Conservation (phyloP, 2,888 invertebrate species). For the Dasysyrphus albostriatus region DNA sequence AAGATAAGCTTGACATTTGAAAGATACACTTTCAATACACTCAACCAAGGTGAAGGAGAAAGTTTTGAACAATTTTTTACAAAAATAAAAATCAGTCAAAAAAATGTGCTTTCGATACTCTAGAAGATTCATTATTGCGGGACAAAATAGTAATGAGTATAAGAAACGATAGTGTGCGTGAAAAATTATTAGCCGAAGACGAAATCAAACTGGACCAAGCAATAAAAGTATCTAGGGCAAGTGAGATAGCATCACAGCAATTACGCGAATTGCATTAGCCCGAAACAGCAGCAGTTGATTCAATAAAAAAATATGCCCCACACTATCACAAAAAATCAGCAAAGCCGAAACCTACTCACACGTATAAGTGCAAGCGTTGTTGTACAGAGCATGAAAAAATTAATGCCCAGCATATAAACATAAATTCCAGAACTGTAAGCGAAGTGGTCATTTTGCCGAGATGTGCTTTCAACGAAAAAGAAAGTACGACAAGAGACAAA, state of each 20-base stretch:
- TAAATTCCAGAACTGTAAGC: constrained; percentile 9
- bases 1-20: constrained; percentile 39
- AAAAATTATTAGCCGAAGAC: constrained; percentile 33
- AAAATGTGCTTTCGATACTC: neutral
- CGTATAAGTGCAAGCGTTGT: neutral
- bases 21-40: constrained; percentile 22
- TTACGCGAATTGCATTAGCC: neutral
- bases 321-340: neutral
- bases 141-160: neutral
- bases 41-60: constrained; percentile 4
- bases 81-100: neutral
- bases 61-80: neutral
- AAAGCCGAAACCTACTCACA: neutral
- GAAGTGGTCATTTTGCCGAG: constrained; percentile 11
- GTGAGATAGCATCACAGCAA: constrained; percentile 11
- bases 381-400: neutral
- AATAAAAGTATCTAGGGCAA: constrained; percentile 7
- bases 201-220: constrained; percentile 2
- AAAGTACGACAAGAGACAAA: neutral
- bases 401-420: neutral
- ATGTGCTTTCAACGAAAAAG: neutral
- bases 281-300: neutral
- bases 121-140: neutral
- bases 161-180: constrained; percentile 21
- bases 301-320: neutral